phyloP scores from a whole-genome alignment of 2,113 vertebrate genomes.

The Datnioides undecimradiatus region DNA sequence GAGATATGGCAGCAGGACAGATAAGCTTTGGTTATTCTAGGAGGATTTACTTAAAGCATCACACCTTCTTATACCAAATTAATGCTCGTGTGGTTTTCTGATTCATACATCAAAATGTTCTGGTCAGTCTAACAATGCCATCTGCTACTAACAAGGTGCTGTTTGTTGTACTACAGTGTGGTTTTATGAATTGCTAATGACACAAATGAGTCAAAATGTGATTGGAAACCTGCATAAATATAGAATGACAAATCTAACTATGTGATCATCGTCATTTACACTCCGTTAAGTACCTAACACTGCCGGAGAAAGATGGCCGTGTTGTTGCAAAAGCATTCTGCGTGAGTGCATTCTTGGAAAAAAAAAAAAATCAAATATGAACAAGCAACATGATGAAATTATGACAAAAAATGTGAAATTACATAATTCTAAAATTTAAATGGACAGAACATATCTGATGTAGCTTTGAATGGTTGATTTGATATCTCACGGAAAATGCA shows the following conservation, averaged over 20 bases:
- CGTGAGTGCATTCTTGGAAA: not conserved
- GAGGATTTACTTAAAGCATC: not conserved
- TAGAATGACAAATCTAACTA: not conserved
- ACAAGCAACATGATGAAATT: not conserved
- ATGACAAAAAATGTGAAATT: not conserved
- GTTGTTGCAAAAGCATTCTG: not conserved
- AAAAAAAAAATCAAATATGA: not conserved
- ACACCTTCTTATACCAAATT: not conserved
- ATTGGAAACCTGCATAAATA: not conserved
- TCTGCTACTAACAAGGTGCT: not conserved
- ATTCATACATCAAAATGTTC: not conserved
- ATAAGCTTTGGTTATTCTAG: not conserved
- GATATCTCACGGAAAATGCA: too few relatives aligned
- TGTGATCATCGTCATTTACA: not conserved
- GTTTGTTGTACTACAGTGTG: not conserved
- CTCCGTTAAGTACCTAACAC: not conserved
- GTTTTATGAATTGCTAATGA: constrained; percentile 3
- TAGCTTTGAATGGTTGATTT: not conserved
- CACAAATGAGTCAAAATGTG: not conserved
- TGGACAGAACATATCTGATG: not conserved
- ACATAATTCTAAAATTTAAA: not conserved
- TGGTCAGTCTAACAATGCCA: not conserved
- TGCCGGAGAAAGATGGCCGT: not conserved
- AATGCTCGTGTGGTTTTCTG: not conserved
- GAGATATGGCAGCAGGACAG: not conserved